Conservation (phyloP, 1,140 invertebrate genomes). For the Hypsibius dujardini region DNA sequence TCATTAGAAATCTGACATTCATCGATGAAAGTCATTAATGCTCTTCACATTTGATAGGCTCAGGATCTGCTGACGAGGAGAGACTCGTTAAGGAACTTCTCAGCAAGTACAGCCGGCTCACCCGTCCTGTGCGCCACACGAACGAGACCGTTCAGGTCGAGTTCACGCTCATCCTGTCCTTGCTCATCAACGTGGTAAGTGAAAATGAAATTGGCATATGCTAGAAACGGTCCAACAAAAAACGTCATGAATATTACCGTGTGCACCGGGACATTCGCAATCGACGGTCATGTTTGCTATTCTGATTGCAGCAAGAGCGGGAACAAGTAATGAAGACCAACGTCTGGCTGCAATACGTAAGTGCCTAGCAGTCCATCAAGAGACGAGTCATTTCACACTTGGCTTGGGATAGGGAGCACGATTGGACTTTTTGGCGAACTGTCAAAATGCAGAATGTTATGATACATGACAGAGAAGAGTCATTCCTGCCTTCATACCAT, state of each 20-base stretch:
- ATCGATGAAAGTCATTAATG: too few relatives aligned
- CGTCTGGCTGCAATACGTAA: constrained; percentile 85
- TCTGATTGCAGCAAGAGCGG: constrained; percentile 63
- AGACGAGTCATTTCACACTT: background rate
- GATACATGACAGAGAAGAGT: background rate
- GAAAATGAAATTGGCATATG: too few relatives aligned
- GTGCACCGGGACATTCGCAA: background rate
- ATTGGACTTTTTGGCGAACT: background rate
- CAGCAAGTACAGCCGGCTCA: constrained; percentile 94
- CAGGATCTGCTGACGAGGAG: constrained; percentile 82
- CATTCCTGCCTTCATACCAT: too few relatives aligned
- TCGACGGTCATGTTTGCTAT: background rate
- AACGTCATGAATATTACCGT: background rate
- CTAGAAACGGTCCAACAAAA: too few relatives aligned
- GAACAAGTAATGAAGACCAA: constrained; percentile 90
- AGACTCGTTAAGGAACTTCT: constrained; percentile 86
- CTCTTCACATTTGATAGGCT: constrained; percentile 34
- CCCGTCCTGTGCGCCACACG: constrained; percentile 91
- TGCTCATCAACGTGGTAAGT: constrained; percentile 95
- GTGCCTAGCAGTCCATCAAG: constrained; percentile 28
- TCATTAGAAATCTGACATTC: too few relatives aligned
- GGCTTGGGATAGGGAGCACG: background rate
- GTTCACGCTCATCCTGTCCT: constrained; percentile 90
- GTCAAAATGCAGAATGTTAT: background rate
- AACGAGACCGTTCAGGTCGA: constrained; percentile 86